These are phyloP conservation scores for Holacanthella duospinosa DNA, from an alignment of 2,888 invertebrate genomes.

Conservation along the genomic window DNA sequence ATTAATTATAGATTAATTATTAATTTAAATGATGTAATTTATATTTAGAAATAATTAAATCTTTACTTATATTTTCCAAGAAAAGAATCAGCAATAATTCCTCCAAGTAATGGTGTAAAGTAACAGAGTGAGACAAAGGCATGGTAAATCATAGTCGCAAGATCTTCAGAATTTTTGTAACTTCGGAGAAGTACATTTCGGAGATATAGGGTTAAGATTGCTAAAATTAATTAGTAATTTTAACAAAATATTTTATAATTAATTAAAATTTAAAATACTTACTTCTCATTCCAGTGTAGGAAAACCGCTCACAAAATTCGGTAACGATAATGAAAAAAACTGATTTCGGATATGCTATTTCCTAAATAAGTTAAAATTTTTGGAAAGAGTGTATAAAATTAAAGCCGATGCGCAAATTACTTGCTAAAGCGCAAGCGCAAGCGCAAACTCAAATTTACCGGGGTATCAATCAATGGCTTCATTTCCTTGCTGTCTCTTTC, in stretches of 20 bases:
- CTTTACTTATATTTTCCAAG: slow-evolving; percentile 69
- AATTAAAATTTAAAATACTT: slow-evolving; percentile 42
- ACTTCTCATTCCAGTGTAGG: slow-evolving; percentile 95
- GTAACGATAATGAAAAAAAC: slow-evolving; percentile 89
- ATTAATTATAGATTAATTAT: background rate
- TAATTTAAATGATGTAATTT: background rate
- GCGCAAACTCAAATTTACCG: no score
- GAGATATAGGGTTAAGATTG: slow-evolving; percentile 72
- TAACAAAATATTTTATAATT: background rate
- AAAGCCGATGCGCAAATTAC: no score
- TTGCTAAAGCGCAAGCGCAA: no score
- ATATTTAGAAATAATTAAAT: background rate
- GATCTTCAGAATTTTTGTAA: slow-evolving; percentile 58
- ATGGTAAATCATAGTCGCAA: slow-evolving; percentile 79
- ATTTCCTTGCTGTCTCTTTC: no score
- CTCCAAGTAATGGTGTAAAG: slow-evolving; percentile 78
- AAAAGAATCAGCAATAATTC: slow-evolving; percentile 84
- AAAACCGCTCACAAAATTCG: slow-evolving; percentile 96
- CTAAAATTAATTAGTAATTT: slow-evolving; percentile 46
- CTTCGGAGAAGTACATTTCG: slow-evolving; percentile 54
- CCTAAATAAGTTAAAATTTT: no score
- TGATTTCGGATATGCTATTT: slow-evolving; percentile 61
- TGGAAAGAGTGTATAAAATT: no score
- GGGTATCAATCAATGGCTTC: no score
- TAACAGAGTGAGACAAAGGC: slow-evolving; percentile 79